Evolutionary conservation across 1,140 invertebrate species (phyloP).

Genomic region (Lepidurus arcticus): DNA sequence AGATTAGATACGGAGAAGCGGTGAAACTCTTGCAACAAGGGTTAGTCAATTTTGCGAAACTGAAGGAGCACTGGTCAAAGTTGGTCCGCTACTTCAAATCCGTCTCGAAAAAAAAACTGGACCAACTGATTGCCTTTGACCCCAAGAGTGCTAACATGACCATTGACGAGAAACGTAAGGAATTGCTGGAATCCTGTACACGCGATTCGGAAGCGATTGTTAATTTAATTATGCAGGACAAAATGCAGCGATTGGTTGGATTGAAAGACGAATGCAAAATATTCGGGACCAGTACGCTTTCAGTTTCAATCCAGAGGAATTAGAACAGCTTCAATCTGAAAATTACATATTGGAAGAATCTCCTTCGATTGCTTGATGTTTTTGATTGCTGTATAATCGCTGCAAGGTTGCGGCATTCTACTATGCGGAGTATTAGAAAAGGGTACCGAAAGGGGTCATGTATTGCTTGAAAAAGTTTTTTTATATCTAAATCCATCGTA

Average conservation of each 20-base stretch:
- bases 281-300: background rate
- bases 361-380: too few relatives aligned
- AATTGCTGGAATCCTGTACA: background rate
- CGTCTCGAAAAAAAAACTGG: slow-evolving; percentile 18
- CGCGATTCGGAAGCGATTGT: slow-evolving; percentile 17
- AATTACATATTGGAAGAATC: too few relatives aligned
- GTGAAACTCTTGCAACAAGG: slow-evolving; percentile 27
- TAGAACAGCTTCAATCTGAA: background rate
- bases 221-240: slow-evolving; percentile 24
- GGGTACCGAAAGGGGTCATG: too few relatives aligned
- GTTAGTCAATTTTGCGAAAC: background rate
- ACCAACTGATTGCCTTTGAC: slow-evolving; percentile 27
- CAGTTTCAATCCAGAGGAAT: background rate
- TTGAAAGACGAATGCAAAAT: background rate
- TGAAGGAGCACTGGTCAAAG: slow-evolving; percentile 28
- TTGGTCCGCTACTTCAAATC: slow-evolving; percentile 28
- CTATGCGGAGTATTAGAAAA: too few relatives aligned
- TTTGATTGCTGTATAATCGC: too few relatives aligned
- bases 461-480: too few relatives aligned
- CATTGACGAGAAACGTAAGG: background rate
- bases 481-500: too few relatives aligned
- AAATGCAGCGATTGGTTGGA: background rate
- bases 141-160: background rate
- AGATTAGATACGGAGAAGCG: slow-evolving; percentile 25
- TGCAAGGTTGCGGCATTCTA: too few relatives aligned